Conservation (phyloP, 2,113 vertebrate genomes). For the Macheiramphus alcinus region DNA sequence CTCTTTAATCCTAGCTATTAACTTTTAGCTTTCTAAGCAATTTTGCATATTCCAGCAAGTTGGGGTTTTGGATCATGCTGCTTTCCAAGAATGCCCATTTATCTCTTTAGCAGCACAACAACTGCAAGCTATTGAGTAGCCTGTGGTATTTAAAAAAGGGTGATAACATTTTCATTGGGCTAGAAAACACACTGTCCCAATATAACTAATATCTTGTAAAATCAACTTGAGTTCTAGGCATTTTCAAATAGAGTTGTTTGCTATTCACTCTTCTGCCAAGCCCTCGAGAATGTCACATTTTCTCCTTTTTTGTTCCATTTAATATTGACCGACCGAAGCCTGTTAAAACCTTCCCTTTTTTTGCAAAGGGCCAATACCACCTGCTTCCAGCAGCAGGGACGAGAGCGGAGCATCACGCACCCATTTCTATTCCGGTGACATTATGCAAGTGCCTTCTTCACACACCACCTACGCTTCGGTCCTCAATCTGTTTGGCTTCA, state of each 20-base stretch:
- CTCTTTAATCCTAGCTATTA: not conserved
- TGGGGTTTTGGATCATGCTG: not conserved
- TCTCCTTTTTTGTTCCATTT: not conserved
- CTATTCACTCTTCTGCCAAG: not conserved
- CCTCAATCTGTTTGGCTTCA: not conserved
- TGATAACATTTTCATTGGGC: not conserved
- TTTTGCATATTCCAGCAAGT: not conserved
- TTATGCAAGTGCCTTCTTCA: not conserved
- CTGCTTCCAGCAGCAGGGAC: not conserved
- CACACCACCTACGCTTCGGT: rapidly evolving
- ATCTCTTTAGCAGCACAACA: not conserved
- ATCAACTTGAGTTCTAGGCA: not conserved
- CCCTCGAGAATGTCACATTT: not conserved
- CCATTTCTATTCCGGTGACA: not conserved
- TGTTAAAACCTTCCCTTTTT: not conserved
- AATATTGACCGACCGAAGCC: rapidly evolving
- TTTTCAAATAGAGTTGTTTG: not conserved
- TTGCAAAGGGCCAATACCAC: not conserved
- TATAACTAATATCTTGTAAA: not conserved
- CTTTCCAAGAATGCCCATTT: not conserved
- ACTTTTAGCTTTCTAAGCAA: not conserved
- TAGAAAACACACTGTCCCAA: not conserved
- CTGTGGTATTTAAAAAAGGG: not conserved
- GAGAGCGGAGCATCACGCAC: not conserved
- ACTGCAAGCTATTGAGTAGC: not conserved